These are phyloP conservation scores for Galeopsomyia nigrocyanea DNA, from an alignment of 2,888 invertebrate species.

Conservation along the genomic window DNA sequence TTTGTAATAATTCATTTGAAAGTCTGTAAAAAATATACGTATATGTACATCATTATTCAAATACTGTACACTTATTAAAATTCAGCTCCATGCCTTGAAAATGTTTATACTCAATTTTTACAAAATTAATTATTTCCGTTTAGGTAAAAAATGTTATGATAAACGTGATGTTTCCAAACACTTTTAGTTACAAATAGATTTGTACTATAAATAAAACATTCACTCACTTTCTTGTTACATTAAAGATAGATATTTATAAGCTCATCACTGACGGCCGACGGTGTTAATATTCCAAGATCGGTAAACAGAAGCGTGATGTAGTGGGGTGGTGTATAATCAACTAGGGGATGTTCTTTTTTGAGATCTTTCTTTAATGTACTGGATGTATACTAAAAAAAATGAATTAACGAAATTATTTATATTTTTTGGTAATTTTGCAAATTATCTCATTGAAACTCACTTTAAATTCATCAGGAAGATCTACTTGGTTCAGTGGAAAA, in stretches of 20 bases:
- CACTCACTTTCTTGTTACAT: conserved; percentile 55
- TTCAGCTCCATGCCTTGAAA: conserved; percentile 7
- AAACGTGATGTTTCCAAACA: conserved; percentile 35
- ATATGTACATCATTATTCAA: conserved; percentile 40
- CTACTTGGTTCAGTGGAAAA: conserved; percentile 93
- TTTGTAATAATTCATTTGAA: conserved; percentile 42
- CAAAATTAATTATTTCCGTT: conserved; percentile 13
- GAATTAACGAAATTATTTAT: conserved; percentile 35
- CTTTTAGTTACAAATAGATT: conserved; percentile 24
- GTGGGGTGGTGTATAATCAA: conserved; percentile 97
- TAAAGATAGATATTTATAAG: conserved; percentile 95
- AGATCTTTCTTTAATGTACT: conserved; percentile 69
- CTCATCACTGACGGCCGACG: conserved; percentile 98
- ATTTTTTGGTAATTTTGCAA: conserved; percentile 30
- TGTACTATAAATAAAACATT: conserved; percentile 14
- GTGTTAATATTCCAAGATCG: conserved; percentile 94
- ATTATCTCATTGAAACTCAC: conserved; percentile 68
- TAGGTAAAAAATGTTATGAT: conserved; percentile 7
- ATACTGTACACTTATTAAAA: conserved; percentile 27
- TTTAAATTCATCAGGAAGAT: conserved; percentile 91
- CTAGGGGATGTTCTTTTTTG: conserved; percentile 84
- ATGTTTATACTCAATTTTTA: not conserved
- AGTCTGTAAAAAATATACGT: conserved; percentile 44
- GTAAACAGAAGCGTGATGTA: conserved; percentile 95
- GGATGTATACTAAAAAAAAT: conserved; percentile 71